Percentiles rank a stretch among this genome's conserved stretches.
Conservation (phyloP, 2,797 vertebrate species). For the Aselliscus stoliczkanus region DNA sequence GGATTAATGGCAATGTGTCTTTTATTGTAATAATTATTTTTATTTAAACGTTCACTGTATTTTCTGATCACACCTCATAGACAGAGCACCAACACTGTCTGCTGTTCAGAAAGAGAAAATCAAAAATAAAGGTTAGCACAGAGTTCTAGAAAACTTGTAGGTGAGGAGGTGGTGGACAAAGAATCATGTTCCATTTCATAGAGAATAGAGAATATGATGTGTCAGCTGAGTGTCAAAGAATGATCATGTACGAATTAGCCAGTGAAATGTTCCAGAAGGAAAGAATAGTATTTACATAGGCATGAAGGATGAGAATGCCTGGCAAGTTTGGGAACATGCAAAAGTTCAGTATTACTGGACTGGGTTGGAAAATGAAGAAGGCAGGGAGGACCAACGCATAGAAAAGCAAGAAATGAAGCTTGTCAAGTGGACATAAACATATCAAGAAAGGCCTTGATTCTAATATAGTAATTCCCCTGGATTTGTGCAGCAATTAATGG, state of each 20-base stretch:
- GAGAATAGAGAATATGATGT: not conserved
- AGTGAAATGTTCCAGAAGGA: conserved; percentile 6
- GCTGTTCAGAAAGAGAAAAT: not conserved
- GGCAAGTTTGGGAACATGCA: not conserved
- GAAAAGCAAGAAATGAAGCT: not conserved
- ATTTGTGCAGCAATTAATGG: not conserved
- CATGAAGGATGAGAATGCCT: not conserved
- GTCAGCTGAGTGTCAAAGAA: not conserved
- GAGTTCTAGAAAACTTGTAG: not conserved
- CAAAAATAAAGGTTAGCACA: not conserved
- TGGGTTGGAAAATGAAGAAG: not conserved
- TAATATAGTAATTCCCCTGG: not conserved
- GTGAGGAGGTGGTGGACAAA: not conserved
- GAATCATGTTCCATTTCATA: not conserved
- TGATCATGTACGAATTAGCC: not conserved
- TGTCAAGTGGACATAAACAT: not conserved
- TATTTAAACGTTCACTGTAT: too few relatives aligned
- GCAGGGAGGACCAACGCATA: not conserved
- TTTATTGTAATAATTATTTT: too few relatives aligned
- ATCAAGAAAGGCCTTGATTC: not conserved
- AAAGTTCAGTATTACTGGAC: not conserved
- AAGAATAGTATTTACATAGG: not conserved
- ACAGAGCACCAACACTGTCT: not conserved
- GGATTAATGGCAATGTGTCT: too few relatives aligned
- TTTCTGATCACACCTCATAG: not conserved